These are phyloP conservation scores for Halcyon leucocephala DNA, from an alignment of 2,797 vertebrate species.

Conservation along the genomic window DNA sequence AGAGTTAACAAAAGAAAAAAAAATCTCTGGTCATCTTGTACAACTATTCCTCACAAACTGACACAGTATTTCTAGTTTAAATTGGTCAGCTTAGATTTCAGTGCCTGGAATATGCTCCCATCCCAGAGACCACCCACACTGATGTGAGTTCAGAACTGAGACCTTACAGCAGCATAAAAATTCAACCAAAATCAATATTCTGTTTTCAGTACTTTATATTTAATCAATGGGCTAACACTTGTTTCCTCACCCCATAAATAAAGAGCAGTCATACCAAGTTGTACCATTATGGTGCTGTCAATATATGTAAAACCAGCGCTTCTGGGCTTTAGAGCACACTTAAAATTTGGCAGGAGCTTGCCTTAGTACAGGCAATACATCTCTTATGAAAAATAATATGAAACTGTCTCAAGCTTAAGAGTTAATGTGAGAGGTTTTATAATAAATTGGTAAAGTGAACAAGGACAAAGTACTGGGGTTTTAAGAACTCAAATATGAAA, in stretches of 20 bases:
- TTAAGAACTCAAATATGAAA: constrained; percentile 46
- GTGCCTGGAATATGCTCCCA: background rate
- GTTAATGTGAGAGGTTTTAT: background rate
- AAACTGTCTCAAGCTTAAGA: background rate
- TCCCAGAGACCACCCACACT: background rate
- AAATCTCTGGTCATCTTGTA: background rate
- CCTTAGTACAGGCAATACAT: background rate
- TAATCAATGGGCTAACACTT: constrained; percentile 19
- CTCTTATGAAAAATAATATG: background rate
- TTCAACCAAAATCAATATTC: constrained; percentile 37
- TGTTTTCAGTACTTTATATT: constrained; percentile 31
- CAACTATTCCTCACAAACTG: background rate
- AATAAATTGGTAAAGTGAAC: constrained; percentile 35
- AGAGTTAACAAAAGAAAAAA: background rate
- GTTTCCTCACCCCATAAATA: constrained; percentile 13
- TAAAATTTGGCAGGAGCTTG: background rate
- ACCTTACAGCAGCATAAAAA: background rate
- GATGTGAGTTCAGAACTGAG: background rate
- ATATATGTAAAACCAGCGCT: background rate
- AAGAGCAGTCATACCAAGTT: background rate
- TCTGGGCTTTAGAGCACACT: background rate
- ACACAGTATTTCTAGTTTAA: background rate
- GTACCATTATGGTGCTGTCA: background rate
- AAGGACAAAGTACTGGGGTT: constrained; percentile 1
- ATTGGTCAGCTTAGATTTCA: background rate